phyloP scores from a whole-genome alignment of 2,797 vertebrate species.

The Manis javanica region DNA sequence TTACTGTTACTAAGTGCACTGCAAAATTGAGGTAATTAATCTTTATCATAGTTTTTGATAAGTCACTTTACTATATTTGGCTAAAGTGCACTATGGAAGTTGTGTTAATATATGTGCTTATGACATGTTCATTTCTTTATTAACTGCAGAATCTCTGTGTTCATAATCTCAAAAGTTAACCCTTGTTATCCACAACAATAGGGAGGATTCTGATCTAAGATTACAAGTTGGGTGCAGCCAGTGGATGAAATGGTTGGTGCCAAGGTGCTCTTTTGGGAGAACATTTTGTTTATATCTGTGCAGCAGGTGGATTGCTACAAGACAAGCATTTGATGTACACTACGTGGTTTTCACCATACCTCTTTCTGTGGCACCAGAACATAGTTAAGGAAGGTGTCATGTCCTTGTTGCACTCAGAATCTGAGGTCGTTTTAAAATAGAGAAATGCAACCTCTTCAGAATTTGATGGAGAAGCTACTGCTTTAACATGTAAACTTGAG shows the following conservation, averaged over 20 bases:
- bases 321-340: neutral
- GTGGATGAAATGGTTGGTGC: slow-evolving; percentile 65
- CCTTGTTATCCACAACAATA: slow-evolving; percentile 72
- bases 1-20: slow-evolving; percentile 81
- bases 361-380: slow-evolving; percentile 26
- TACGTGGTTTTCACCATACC: neutral
- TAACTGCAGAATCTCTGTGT: slow-evolving; percentile 65
- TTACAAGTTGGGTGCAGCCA: slow-evolving; percentile 72
- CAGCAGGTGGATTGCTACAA: slow-evolving; percentile 23
- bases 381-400: neutral
- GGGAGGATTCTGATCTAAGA: slow-evolving; percentile 68
- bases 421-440: slow-evolving; percentile 47
- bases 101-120: slow-evolving; percentile 73
- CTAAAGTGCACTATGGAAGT: slow-evolving; percentile 77
- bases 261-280: slow-evolving; percentile 62
- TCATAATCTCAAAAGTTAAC: slow-evolving; percentile 74
- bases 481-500: neutral
- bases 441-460: neutral
- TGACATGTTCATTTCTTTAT: slow-evolving; percentile 71
- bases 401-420: slow-evolving; percentile 27
- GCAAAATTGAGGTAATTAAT: slow-evolving; percentile 77
- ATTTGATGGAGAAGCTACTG: neutral
- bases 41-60: slow-evolving; percentile 78
- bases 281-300: slow-evolving; percentile 35
- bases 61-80: slow-evolving; percentile 73